Evolutionary conservation across 2,888 invertebrate genomes (phyloP), one percentile per base, ranked within the genome.

Genomic region (Volucella inanis): DNA sequence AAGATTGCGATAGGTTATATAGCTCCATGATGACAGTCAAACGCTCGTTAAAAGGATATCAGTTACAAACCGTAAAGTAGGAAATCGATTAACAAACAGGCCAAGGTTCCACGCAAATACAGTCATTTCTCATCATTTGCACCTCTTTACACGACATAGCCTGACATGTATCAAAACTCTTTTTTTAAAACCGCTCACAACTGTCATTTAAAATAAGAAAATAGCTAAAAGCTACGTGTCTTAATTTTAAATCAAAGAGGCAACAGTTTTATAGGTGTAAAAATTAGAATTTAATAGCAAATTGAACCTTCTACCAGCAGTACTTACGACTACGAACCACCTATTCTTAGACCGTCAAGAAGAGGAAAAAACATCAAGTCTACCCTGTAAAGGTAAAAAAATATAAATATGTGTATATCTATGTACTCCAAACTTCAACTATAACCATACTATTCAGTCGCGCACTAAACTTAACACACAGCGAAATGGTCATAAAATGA

Each of bases 401-500:
- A 59, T 31, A 81, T 18, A 78, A 65, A 70, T 65, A 49, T 57
- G 31, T 31, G 2, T 18, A 1, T 18, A 6, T 31, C 6, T 31
- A 31, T 31, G 6, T 31, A 31, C 31, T 31, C 65, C 38, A 45
- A 49, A 65, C 71, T 76, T 76, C 50, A 87, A 86, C 84, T 86
- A 84, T 87, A 81, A 86, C 79, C 78, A 77, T 62, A 82, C 68
- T 68, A 74, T 78, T 71, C 68, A 76, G 71, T 74, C 61, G 67
- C 71, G 72, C 65, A 80, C 72, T 68, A 52, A 64, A 81, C 68
- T 50, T 59, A 52, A 70, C 67, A 72, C 52, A 65, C 57, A 74
- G 55, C 82, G 67, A 87, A 78, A 74, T 80, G 71, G 43, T 77
- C 77, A 68, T 76, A 78, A 80, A 81, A 81, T 87, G 74, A 87